Evolutionary conservation across 2,797 vertebrate genomes (phyloP).

Genomic region (Neomorphus geoffroyi): DNA sequence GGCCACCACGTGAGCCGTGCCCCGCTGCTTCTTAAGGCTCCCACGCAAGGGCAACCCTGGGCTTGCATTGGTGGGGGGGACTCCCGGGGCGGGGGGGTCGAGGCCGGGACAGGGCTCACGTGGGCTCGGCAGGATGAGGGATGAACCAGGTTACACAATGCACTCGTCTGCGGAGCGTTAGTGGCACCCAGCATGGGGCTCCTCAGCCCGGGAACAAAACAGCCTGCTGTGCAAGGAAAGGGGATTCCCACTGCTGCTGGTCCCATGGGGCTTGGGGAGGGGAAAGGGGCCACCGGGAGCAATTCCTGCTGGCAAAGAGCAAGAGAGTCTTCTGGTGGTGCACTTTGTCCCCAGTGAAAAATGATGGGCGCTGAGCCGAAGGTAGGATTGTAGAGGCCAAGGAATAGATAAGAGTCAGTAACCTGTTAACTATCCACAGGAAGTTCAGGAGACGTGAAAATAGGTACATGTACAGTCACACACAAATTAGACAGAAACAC

Average conservation of each 20-base stretch:
- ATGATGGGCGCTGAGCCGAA: not conserved
- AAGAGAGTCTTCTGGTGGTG: not conserved
- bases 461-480: accelerated
- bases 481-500: not conserved
- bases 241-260: not conserved
- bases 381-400: not conserved
- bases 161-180: not conserved
- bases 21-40: conserved; percentile 36
- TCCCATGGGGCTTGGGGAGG: not conserved
- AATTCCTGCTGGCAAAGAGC: not conserved
- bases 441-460: not conserved
- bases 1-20: conserved; percentile 35
- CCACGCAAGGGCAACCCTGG: conserved; percentile 52
- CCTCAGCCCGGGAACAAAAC: not conserved
- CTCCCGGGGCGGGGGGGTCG: not conserved
- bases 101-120: conserved; percentile 3
- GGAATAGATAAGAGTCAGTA: not conserved
- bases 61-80: not conserved
- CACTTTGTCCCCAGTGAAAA: not conserved
- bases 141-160: conserved; percentile 61
- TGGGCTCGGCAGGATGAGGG: not conserved
- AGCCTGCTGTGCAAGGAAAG: not conserved
- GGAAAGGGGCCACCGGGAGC: not conserved
- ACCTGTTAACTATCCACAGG: not conserved
- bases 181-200: not conserved